A percentile compares a stretch with the other conserved stretches of the same genome.
Evolutionary conservation across 2,113 vertebrate genomes (phyloP).

Genomic region (Camelus bactrianus): DNA sequence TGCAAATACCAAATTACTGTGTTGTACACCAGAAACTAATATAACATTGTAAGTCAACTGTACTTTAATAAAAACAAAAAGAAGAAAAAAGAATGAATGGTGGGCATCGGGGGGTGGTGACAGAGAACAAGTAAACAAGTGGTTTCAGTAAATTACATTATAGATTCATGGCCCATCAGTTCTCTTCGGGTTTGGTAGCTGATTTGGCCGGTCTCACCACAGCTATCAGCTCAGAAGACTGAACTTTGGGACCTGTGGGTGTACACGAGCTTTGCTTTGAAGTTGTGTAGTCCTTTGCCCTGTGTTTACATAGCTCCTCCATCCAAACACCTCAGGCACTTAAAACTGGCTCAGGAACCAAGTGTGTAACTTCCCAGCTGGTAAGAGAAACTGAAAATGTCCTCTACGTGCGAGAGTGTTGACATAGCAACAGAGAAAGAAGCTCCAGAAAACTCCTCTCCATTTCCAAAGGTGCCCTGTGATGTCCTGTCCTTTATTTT

Average conservation of each 20-base stretch:
- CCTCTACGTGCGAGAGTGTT: constrained; percentile 70
- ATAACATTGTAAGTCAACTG: neutral
- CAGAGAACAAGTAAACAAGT: neutral
- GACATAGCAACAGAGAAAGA: constrained; percentile 75
- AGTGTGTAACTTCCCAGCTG: constrained; percentile 65
- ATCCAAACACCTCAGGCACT: constrained; percentile 20
- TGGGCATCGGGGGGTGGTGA: fast-evolving
- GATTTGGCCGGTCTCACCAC: neutral
- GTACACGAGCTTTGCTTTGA: neutral
- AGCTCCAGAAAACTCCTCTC: constrained; percentile 70
- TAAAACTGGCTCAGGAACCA: constrained; percentile 56
- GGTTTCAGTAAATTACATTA: neutral
- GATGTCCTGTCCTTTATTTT: constrained; percentile 65
- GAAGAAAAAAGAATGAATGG: neutral
- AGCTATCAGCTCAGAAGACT: neutral
- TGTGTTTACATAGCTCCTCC: constrained; percentile 37
- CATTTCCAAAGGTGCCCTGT: constrained; percentile 58
- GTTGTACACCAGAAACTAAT: neutral
- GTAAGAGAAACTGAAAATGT: constrained; percentile 70
- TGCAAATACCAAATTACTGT: neutral
- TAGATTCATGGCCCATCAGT: neutral
- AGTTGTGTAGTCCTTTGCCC: constrained; percentile 28
- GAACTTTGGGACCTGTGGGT: neutral
- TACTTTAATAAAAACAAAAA: neutral
- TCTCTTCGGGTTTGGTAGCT: neutral